These are phyloP conservation scores for Esperia sulphurella DNA, from an alignment of 2,888 invertebrate species.

Conservation along the genomic window DNA sequence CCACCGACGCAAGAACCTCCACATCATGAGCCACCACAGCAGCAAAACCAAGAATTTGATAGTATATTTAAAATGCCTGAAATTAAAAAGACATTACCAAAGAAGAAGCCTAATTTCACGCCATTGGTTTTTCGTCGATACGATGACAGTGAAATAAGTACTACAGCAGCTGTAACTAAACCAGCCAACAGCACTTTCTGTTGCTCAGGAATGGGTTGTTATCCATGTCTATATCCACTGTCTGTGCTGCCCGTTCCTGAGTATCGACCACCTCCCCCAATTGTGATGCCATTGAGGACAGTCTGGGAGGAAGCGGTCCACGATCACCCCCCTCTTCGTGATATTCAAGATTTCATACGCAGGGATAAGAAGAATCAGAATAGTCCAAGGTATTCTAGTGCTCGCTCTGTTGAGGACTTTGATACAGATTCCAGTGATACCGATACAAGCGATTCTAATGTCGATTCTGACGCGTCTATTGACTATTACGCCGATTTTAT, in stretches of 20 bases:
- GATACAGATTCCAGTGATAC: background rate
- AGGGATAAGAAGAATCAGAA: slow-evolving; percentile 21
- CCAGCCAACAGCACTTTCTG: background rate
- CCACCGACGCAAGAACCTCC: background rate
- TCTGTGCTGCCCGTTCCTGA: slow-evolving; percentile 1
- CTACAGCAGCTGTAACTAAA: background rate
- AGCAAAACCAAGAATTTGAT: no score
- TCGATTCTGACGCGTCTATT: slow-evolving; percentile 10
- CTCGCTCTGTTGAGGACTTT: background rate
- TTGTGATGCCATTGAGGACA: slow-evolving; percentile 17
- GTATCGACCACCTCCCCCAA: background rate
- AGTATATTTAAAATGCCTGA: background rate
- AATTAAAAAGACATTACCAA: background rate
- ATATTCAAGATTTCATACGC: slow-evolving; percentile 37
- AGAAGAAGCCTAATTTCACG: background rate
- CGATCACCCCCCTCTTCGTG: slow-evolving; percentile 48
- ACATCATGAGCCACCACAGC: no score
- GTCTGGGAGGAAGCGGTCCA: slow-evolving; percentile 55
- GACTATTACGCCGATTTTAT: slow-evolving; percentile 27
- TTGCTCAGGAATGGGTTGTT: slow-evolving; percentile 7
- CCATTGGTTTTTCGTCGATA: background rate
- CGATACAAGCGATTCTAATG: slow-evolving; percentile 14
- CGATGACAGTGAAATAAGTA: background rate
- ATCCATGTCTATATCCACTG: slow-evolving; percentile 4
- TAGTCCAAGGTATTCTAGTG: background rate